phyloP scores from a whole-genome alignment of 1,140 invertebrate species.

The Bathynomus jamesi region DNA sequence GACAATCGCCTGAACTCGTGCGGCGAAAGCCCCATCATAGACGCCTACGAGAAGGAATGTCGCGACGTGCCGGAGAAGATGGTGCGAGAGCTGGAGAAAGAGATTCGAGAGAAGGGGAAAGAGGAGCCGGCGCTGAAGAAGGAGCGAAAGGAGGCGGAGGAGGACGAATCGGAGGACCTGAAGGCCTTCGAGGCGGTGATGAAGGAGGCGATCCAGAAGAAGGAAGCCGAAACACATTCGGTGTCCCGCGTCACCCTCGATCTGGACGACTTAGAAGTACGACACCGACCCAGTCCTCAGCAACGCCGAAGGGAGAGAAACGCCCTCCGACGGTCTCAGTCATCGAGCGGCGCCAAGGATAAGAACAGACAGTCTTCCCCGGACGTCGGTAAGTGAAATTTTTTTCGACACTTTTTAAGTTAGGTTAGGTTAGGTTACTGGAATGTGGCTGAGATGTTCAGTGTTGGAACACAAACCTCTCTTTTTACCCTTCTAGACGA shows the following conservation, averaged over 20 bases:
- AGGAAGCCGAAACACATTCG: not conserved
- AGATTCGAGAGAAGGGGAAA: conserved; percentile 9
- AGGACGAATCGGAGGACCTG: not conserved
- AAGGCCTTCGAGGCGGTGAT: not conserved
- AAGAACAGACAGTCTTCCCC: not conserved
- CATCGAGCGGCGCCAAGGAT: not conserved
- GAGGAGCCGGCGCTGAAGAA: conserved; percentile 18
- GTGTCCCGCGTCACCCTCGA: not conserved
- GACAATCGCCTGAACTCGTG: conserved; percentile 14
- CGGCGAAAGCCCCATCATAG: conserved; percentile 29
- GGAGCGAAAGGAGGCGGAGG: conserved; percentile 39
- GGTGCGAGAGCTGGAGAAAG: conserved; percentile 43
- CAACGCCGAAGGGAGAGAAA: not conserved
- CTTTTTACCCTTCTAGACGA: no score
- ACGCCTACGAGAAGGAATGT: conserved; percentile 35
- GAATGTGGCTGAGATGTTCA: no score
- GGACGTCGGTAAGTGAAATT: not conserved
- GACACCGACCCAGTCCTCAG: not conserved
- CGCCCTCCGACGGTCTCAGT: not conserved
- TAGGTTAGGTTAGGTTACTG: no score
- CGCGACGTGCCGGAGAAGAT: conserved; percentile 39
- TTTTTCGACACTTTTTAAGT: no score
- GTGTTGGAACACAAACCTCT: no score
- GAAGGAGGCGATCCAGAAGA: not conserved
- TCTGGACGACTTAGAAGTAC: not conserved